Evolutionary conservation across 2,113 vertebrate genomes (phyloP), one percentile per base, ranked within the genome.

Genomic region (Hydrolagus affinis): DNA sequence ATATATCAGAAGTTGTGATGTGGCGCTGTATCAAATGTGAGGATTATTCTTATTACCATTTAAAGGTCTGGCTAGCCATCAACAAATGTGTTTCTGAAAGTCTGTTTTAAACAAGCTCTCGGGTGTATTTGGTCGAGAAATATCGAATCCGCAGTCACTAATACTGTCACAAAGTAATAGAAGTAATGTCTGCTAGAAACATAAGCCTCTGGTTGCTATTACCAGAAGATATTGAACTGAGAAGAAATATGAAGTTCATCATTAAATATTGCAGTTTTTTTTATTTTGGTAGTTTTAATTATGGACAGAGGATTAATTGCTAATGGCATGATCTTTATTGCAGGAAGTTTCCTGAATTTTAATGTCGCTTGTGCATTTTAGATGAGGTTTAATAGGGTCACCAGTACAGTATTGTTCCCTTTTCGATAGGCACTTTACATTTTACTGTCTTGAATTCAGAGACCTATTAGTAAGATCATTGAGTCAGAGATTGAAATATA

Each of bases 281-380:
- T 96, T 93, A 95, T 95, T 95, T 94, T 92, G 11, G 86, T 86
- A 87, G 91, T 91, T 94, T 93, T 94, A 94, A 95, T 96, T 95
- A 94, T 95, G 92, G 92, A 90, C 91, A 92, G 91, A 92, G 94
- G 92, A 95, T 93, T 96, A 96, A 97, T 95, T 96, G 95, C 94
- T 95, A 95, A 94, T 93, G 92, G 92, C 94, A 91, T 85, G 89
- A 92, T 90, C 91, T 95, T 96, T 95, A 95, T 94, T 95, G 94
- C 95, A 92, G 91, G 89, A 89, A 91, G 91, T 92, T 93, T 93
- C 91, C 93, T 94, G 94, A 91, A 86, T 93, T 95, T 93, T 93
- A 44, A 95, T 94, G 92, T 93, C 91, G 93, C 94, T 92, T 89
- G 92, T 89, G 6, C 89, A 91, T 90, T 93, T 94, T 92, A 95